A percentile compares a stretch with the other conserved stretches of the same genome.
Conservation (phyloP, 2,113 vertebrate species). For the Puma concolor region DNA sequence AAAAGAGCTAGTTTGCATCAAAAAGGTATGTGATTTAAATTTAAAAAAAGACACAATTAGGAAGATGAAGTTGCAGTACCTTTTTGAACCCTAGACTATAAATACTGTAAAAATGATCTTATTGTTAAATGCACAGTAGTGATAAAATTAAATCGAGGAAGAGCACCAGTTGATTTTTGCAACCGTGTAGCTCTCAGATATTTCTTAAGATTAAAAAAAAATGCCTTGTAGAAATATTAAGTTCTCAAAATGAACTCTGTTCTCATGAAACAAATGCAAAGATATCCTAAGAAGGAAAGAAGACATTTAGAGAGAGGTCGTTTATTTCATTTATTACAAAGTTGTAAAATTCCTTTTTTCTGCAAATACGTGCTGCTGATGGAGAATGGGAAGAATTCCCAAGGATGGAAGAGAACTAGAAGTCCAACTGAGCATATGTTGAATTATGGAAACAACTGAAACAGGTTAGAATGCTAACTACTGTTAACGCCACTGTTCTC, state of each 20-base stretch:
- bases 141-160: neutral
- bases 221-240: constrained; percentile 7
- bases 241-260: neutral
- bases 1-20: neutral
- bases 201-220: neutral
- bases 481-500: no score
- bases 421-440: neutral
- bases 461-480: neutral
- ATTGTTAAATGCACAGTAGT: neutral
- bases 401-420: neutral
- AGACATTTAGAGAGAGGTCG: neutral
- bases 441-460: neutral
- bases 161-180: neutral
- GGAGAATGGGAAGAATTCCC: neutral
- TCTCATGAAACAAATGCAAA: neutral
- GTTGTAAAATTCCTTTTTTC: neutral
- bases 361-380: neutral
- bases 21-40: neutral
- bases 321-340: neutral
- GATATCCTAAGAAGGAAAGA: neutral
- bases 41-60: neutral
- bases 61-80: neutral
- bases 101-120: neutral
- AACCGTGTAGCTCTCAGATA: neutral
- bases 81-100: constrained; percentile 10